Percentiles rank a stretch among this genome's conserved stretches.
Evolutionary conservation across 2,888 invertebrate genomes (phyloP).

Genomic region (Magallana nippona): DNA sequence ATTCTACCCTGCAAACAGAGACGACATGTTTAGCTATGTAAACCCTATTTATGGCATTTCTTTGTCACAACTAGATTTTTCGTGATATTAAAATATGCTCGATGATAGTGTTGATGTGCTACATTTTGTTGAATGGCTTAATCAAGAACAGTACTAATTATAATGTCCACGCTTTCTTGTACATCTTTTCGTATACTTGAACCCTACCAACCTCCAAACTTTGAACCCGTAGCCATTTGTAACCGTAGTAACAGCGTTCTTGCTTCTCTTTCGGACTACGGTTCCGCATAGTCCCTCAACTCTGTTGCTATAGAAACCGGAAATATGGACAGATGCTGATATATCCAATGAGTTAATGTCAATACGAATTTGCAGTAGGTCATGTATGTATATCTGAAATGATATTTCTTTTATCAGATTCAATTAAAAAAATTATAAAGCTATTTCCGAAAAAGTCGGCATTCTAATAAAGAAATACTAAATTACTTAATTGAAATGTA

Average conservation of each 20-base stretch:
- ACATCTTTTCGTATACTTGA: too few relatives aligned
- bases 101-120: too few relatives aligned
- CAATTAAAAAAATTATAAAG: neutral
- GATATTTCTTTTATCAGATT: neutral
- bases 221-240: neutral
- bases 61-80: too few relatives aligned
- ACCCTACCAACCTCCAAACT: slow-evolving; percentile 35
- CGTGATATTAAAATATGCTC: too few relatives aligned
- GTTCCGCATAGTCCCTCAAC: slow-evolving; percentile 46
- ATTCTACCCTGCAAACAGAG: slow-evolving; percentile 10
- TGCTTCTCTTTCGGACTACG: slow-evolving; percentile 25
- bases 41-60: neutral
- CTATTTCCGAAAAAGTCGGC: too few relatives aligned
- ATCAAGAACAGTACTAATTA: too few relatives aligned
- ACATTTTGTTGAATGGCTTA: too few relatives aligned
- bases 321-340: slow-evolving; percentile 40
- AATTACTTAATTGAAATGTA: too few relatives aligned
- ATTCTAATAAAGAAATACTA: too few relatives aligned
- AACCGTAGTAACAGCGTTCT: slow-evolving; percentile 6
- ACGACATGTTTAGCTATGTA: neutral
- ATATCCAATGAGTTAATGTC: slow-evolving; percentile 42
- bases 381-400: slow-evolving; percentile 41
- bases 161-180: too few relatives aligned
- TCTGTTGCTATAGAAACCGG: slow-evolving; percentile 45
- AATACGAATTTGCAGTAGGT: slow-evolving; percentile 37